These are phyloP conservation scores for Tiphia femorata DNA, from an alignment of 2,888 invertebrate species.

Conservation along the genomic window DNA sequence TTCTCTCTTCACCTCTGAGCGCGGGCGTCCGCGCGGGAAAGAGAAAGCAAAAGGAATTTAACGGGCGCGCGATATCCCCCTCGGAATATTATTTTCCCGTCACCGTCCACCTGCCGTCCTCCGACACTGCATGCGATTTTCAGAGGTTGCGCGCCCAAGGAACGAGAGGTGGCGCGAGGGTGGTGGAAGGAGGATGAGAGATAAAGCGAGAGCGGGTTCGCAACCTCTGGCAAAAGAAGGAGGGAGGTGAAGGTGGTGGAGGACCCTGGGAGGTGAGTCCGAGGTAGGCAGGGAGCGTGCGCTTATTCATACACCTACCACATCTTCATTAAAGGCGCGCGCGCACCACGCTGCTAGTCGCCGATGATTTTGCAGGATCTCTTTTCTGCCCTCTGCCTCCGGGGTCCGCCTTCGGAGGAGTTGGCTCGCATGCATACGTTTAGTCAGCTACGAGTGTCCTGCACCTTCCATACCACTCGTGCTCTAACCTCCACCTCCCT, in stretches of 20 bases:
- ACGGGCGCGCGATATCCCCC: conserved; percentile 43
- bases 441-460: background rate
- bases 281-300: conserved; percentile 25
- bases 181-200: too few species aligned
- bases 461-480: too few species aligned
- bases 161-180: too few species aligned
- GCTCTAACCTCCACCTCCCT: too few species aligned
- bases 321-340: conserved; percentile 43
- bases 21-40: too few species aligned
- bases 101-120: conserved; percentile 47
- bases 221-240: too few species aligned
- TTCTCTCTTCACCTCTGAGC: too few species aligned
- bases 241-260: background rate
- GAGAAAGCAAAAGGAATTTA: conserved; percentile 52
- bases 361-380: conserved; percentile 44
- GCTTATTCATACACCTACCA: conserved; percentile 43
- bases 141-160: too few species aligned
- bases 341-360: conserved; percentile 21
- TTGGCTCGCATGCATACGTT: background rate
- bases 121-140: conserved; percentile 49
- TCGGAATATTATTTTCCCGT: conserved; percentile 47
- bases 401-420: background rate
- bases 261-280: background rate
- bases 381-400: too few species aligned
- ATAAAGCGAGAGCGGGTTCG: too few species aligned